Percentiles rank a stretch among this genome's conserved stretches.
These are phyloP conservation scores for Sebastes minor DNA, from an alignment of 2,797 vertebrate species.

Conservation along the genomic window DNA sequence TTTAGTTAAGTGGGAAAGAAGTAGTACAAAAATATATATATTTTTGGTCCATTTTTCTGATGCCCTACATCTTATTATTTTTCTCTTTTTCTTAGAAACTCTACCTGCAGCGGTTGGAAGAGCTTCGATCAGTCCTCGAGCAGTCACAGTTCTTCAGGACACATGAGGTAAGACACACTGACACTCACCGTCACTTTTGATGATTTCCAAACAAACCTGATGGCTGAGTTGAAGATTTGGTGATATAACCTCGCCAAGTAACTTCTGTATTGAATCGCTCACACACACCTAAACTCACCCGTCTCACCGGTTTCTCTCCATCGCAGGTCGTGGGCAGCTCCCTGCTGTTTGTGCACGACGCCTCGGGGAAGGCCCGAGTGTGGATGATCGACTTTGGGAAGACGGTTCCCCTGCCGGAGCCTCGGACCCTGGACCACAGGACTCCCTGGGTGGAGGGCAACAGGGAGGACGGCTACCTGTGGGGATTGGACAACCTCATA, in stretches of 20 bases:
- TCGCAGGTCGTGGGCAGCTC: constrained; percentile 92
- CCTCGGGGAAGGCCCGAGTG: constrained; percentile 84
- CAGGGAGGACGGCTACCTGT: constrained; percentile 91
- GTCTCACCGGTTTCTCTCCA: constrained; percentile 15
- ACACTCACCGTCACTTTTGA: neutral
- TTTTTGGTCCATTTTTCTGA: neutral
- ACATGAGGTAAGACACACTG: constrained; percentile 85
- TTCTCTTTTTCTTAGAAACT: constrained; percentile 73
- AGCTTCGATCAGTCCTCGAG: constrained; percentile 84
- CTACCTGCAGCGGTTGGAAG: constrained; percentile 82
- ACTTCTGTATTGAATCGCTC: neutral
- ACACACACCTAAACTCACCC: neutral
- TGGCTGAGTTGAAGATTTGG: neutral
- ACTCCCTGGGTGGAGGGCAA: constrained; percentile 90
- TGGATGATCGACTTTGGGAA: constrained; percentile 98
- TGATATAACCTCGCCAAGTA: neutral
- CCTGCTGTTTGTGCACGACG: constrained; percentile 91
- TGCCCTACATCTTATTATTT: neutral
- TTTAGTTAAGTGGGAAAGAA: neutral
- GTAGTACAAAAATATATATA: neutral
- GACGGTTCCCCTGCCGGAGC: constrained; percentile 81
- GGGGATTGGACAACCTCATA: constrained; percentile 91
- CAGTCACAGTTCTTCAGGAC: constrained; percentile 87
- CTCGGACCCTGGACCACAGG: constrained; percentile 85
- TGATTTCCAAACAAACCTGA: constrained; percentile 21